phyloP scores from a whole-genome alignment of 2,113 vertebrate species.

The Phodopus roborovskii region DNA sequence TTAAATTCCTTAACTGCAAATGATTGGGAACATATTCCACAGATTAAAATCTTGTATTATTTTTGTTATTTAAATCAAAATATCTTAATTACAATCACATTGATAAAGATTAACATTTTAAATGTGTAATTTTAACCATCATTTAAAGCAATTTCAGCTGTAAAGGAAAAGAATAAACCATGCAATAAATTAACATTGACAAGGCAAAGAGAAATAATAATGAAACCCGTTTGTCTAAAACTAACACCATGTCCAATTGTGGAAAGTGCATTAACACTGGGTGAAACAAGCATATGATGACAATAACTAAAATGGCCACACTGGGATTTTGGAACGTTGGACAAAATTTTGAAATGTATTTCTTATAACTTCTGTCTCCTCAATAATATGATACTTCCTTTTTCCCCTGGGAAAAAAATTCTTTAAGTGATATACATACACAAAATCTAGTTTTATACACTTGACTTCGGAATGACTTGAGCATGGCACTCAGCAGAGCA shows the following conservation, averaged over 20 bases:
- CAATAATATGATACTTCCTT: constrained; percentile 66
- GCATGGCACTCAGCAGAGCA: constrained; percentile 57
- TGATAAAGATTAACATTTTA: constrained; percentile 91
- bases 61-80: constrained; percentile 90
- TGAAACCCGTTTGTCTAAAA: constrained; percentile 87
- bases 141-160: constrained; percentile 89
- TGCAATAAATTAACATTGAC: constrained; percentile 96
- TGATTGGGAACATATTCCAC: constrained; percentile 88
- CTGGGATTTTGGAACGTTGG: constrained; percentile 67
- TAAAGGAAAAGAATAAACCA: constrained; percentile 91
- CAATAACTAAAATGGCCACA: constrained; percentile 86
- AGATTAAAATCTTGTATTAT: constrained; percentile 86
- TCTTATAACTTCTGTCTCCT: constrained; percentile 68
- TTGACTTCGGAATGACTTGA: constrained; percentile 76
- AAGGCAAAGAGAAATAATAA: constrained; percentile 86
- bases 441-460: constrained; percentile 79
- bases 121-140: constrained; percentile 85
- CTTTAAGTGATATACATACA: constrained; percentile 75
- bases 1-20: constrained; percentile 89
- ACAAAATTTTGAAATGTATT: constrained; percentile 73
- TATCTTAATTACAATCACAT: constrained; percentile 91
- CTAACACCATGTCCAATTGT: constrained; percentile 88
- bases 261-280: constrained; percentile 92
- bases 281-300: constrained; percentile 85
- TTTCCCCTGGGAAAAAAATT: constrained; percentile 75